phyloP scores from a whole-genome alignment of 2,797 vertebrate species.

The Helicolenus hilgendorfi region DNA sequence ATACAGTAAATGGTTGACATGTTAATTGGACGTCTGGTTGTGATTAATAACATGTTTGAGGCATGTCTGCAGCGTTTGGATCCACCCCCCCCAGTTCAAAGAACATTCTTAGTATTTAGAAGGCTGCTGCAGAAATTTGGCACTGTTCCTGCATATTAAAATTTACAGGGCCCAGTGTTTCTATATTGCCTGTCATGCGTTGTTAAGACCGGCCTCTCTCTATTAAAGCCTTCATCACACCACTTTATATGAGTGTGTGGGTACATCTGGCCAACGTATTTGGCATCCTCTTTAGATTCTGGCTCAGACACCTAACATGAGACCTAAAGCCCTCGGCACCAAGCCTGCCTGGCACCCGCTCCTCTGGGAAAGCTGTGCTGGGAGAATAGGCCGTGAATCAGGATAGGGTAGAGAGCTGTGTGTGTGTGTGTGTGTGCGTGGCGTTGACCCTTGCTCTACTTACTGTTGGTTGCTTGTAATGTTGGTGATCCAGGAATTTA shows the following conservation, averaged over 20 bases:
- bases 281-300: constrained; percentile 73
- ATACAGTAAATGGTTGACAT: constrained; percentile 2
- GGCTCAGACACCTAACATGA: constrained; percentile 73
- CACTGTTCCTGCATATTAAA: constrained; percentile 80
- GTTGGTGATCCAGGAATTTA: constrained; percentile 62
- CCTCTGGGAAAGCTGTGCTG: constrained; percentile 67
- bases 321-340: constrained; percentile 67
- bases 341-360: constrained; percentile 69
- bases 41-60: constrained; percentile 42
- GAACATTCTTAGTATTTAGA: constrained; percentile 28
- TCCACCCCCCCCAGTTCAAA: constrained; percentile 37
- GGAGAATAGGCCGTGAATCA: constrained; percentile 57
- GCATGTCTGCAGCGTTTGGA: constrained; percentile 24
- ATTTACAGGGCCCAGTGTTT: constrained; percentile 84
- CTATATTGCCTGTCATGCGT: constrained; percentile 84
- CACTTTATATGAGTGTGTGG: constrained; percentile 83
- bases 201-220: constrained; percentile 81
- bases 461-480: constrained; percentile 67
- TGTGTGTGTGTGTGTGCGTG: background rate
- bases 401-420: constrained; percentile 47
- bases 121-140: constrained; percentile 64
- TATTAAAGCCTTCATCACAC: constrained; percentile 87
- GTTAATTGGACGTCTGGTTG: constrained; percentile 32
- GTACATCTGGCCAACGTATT: constrained; percentile 88
- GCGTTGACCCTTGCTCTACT: constrained; percentile 67